phyloP scores from a whole-genome alignment of 2,113 vertebrate genomes.

The Lanius ludovicianus region DNA sequence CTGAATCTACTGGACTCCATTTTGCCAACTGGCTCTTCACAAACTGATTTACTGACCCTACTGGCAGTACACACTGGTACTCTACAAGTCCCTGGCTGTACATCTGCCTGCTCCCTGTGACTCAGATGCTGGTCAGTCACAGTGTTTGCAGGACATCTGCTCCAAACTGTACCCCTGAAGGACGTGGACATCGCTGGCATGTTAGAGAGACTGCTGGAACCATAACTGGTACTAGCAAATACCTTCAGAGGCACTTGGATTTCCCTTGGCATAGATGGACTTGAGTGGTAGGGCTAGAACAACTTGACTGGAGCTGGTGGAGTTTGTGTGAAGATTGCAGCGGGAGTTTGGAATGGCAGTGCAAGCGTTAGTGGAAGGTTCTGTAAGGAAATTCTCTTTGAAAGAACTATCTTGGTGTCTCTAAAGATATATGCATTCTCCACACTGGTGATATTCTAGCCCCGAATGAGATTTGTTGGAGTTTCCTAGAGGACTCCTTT shows the following conservation, averaged over 20 bases:
- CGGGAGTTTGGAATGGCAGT: background rate
- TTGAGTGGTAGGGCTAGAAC: background rate
- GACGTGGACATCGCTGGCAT: background rate
- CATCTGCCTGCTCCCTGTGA: background rate
- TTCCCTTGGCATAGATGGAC: background rate
- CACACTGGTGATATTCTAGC: conserved; percentile 24
- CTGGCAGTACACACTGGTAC: background rate
- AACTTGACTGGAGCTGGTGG: background rate
- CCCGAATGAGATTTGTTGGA: conserved; percentile 17
- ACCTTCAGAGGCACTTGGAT: background rate
- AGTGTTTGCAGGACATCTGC: background rate
- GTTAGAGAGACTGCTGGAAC: background rate
- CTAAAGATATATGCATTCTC: background rate
- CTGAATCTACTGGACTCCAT: conserved; percentile 35
- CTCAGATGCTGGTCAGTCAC: background rate
- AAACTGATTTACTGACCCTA: background rate
- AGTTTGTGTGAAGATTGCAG: conserved; percentile 3
- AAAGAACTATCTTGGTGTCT: conserved; percentile 4
- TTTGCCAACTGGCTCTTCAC: conserved; percentile 7
- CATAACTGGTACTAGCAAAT: background rate
- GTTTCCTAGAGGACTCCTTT: conserved; percentile 17
- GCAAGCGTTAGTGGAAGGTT: background rate
- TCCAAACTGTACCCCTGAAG: conserved; percentile 9
- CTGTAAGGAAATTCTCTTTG: conserved; percentile 25
- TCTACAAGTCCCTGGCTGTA: background rate